phyloP scores from a whole-genome alignment of 2,888 invertebrate genomes.

The Yponomeuta malinellus region DNA sequence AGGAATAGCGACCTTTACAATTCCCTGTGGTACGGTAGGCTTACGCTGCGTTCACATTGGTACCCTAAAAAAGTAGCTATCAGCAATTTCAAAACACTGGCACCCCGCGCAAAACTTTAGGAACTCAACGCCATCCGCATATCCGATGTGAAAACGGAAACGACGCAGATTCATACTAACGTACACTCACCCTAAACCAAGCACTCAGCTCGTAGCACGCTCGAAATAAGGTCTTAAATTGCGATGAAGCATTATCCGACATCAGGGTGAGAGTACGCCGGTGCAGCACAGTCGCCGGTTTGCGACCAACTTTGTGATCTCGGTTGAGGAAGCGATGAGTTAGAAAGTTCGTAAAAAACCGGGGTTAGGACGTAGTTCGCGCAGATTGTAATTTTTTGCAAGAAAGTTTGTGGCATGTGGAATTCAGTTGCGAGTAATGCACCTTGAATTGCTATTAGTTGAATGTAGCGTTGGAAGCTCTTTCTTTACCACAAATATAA shows the following conservation, averaged over 20 bases:
- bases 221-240: not conserved
- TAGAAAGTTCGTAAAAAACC: not conserved
- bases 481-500: no score
- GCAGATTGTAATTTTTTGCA: not conserved
- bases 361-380: not conserved
- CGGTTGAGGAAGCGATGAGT: not conserved
- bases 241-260: not conserved
- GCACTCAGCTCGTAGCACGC: not conserved
- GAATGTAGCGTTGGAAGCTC: no score
- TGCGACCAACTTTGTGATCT: conserved; percentile 6
- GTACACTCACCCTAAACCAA: not conserved
- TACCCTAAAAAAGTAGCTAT: not conserved
- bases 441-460: no score
- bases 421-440: no score
- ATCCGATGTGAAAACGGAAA: conserved; percentile 12
- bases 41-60: no score
- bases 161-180: not conserved
- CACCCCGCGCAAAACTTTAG: conserved; percentile 2
- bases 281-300: not conserved
- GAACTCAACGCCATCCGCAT: conserved; percentile 10
- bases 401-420: not conserved
- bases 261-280: not conserved
- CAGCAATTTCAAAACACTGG: conserved; percentile 4
- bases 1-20: no score
- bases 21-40: no score